phyloP scores from a whole-genome alignment of 2,113 vertebrate genomes.

The Otolemur garnettii region DNA sequence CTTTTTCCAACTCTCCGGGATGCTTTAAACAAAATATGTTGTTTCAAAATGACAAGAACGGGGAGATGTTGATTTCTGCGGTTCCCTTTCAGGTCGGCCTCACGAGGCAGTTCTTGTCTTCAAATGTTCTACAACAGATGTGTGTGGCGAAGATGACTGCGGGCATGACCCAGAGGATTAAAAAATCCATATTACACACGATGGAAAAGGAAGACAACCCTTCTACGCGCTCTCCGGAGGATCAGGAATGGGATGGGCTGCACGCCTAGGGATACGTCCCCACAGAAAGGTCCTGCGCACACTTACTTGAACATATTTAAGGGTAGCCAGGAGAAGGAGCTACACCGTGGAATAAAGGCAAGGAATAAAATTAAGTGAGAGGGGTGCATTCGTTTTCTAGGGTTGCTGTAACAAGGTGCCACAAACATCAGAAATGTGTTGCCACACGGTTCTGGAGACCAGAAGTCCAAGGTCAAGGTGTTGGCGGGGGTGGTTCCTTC shows the following conservation, averaged over 20 bases:
- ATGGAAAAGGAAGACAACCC: not conserved
- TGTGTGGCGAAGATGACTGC: not conserved
- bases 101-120: slow-evolving; percentile 82
- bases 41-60: slow-evolving; percentile 85
- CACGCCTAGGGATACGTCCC: accelerated
- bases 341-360: not conserved
- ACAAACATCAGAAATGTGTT: not conserved
- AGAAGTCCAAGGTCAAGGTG: not conserved
- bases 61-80: slow-evolving; percentile 83
- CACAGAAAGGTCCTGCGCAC: accelerated
- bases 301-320: not conserved
- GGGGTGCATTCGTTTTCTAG: not conserved
- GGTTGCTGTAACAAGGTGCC: not conserved
- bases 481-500: not conserved
- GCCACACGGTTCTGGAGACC: not conserved
- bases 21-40: slow-evolving; percentile 61
- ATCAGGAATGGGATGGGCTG: not conserved
- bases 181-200: not conserved
- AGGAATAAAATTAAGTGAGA: not conserved
- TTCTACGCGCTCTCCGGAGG: not conserved
- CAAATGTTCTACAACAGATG: slow-evolving; percentile 74
- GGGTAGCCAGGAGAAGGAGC: not conserved
- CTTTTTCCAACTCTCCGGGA: not conserved
- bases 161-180: not conserved
- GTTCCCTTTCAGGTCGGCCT: slow-evolving; percentile 83